phyloP scores from a whole-genome alignment of 1,140 invertebrate species.

The Ctenoplectra terminalis region DNA sequence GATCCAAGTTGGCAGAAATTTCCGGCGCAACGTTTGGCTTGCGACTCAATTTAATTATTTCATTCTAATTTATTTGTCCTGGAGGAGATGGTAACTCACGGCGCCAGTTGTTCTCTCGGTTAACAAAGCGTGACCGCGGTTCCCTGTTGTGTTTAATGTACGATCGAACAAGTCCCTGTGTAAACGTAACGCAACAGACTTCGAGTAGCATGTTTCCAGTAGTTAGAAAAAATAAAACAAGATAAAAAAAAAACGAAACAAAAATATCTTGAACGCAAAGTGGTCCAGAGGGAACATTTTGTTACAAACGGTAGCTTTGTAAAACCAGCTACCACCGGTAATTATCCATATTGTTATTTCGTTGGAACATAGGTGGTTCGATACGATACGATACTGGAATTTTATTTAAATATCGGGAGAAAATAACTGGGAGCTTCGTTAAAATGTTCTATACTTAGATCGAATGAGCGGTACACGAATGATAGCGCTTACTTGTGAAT shows the following conservation, averaged over 20 bases:
- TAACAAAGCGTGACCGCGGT: slow-evolving; percentile 14
- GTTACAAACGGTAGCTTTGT: neutral
- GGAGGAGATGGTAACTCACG: neutral
- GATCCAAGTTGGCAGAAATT: slow-evolving; percentile 11
- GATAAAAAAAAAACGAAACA: neutral
- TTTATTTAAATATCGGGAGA: neutral
- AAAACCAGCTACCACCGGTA: neutral
- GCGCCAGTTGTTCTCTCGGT: neutral
- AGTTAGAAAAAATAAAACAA: too few species aligned
- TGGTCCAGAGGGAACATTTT: neutral
- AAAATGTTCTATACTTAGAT: too few species aligned
- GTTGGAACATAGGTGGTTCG: too few species aligned
- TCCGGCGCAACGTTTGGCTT: slow-evolving; percentile 9
- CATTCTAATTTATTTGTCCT: slow-evolving; percentile 41
- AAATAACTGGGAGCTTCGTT: neutral
- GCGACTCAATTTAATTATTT: slow-evolving; percentile 41
- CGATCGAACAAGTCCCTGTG: slow-evolving; percentile 8
- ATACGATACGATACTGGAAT: neutral
- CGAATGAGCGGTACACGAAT: too few species aligned
- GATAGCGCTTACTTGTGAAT: too few species aligned
- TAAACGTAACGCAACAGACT: neutral
- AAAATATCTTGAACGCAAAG: neutral
- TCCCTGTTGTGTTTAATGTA: slow-evolving; percentile 1
- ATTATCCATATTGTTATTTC: neutral
- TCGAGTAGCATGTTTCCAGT: neutral